Conservation (phyloP, 2,113 vertebrate genomes). For the Paramisgurnus dabryanus region DNA sequence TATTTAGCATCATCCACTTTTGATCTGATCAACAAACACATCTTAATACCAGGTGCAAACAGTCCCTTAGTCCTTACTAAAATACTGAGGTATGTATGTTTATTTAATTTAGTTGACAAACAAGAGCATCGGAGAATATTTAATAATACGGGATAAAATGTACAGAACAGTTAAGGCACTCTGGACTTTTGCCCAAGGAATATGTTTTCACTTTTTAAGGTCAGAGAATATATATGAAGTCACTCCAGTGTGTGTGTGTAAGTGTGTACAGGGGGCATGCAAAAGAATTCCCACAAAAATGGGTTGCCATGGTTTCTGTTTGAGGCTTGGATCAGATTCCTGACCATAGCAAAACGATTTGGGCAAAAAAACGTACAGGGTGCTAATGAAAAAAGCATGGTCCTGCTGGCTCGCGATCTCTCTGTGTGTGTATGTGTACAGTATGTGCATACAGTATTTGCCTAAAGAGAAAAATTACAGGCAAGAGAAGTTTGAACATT, state of each 20-base stretch:
- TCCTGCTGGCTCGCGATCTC: slow-evolving; percentile 69
- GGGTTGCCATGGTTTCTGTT: slow-evolving; percentile 70
- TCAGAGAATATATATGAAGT: slow-evolving; percentile 40
- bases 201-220: slow-evolving; percentile 37
- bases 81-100: too few relatives aligned
- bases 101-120: slow-evolving; percentile 8
- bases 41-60: too few relatives aligned
- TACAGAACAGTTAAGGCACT: slow-evolving; percentile 10
- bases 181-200: slow-evolving; percentile 38
- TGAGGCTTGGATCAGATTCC: slow-evolving; percentile 70
- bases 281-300: slow-evolving; percentile 55
- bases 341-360: slow-evolving; percentile 70
- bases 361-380: slow-evolving; percentile 62
- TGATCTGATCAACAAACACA: too few relatives aligned
- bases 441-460: background rate
- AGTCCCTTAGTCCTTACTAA: too few relatives aligned
- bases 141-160: slow-evolving; percentile 16
- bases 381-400: slow-evolving; percentile 76
- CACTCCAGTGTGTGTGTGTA: slow-evolving; percentile 49
- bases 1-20: too few relatives aligned
- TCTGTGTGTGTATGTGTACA: slow-evolving; percentile 18
- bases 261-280: slow-evolving; percentile 53
- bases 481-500: slow-evolving; percentile 20
- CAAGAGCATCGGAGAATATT: too few relatives aligned
- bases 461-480: background rate